phyloP scores from a whole-genome alignment of 1,140 invertebrate species.

The Drosophila kanapiae region DNA sequence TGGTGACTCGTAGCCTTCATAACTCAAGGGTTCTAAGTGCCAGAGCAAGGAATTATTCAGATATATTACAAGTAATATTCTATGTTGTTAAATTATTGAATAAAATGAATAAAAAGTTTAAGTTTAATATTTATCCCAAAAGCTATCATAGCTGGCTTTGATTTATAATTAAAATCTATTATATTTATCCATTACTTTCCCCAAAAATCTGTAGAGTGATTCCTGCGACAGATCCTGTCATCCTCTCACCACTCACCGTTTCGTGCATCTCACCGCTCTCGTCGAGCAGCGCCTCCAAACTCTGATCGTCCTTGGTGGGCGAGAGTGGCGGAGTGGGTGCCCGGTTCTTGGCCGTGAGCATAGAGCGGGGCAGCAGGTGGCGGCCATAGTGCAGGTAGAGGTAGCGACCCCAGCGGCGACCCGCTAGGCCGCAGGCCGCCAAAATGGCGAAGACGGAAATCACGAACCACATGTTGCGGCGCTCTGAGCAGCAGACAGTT shows the following conservation, averaged over 20 bases:
- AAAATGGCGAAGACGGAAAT: slow-evolving; percentile 59
- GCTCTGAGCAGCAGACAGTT: slow-evolving; percentile 1
- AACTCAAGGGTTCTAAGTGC: not conserved
- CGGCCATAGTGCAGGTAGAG: slow-evolving; percentile 81
- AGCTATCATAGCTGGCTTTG: not conserved
- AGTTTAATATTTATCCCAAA: not conserved
- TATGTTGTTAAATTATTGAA: too few species aligned
- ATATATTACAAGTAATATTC: too few species aligned
- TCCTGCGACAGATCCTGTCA: not conserved
- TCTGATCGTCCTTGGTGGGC: slow-evolving; percentile 80
- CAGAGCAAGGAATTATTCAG: too few species aligned
- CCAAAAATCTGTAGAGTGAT: too few species aligned
- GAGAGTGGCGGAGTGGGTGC: slow-evolving; percentile 78
- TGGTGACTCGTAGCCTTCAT: not conserved
- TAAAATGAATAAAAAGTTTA: not conserved
- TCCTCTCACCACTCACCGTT: slow-evolving; percentile 75
- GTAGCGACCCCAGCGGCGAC: slow-evolving; percentile 79
- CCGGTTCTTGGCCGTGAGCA: slow-evolving; percentile 75
- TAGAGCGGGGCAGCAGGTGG: slow-evolving; percentile 74
- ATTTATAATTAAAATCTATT: not conserved
- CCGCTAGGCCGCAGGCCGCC: slow-evolving; percentile 65
- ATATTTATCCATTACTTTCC: not conserved
- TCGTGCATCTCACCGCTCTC: slow-evolving; percentile 84
- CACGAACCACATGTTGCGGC: slow-evolving; percentile 78
- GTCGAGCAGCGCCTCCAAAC: slow-evolving; percentile 77